Percentiles rank a stretch among this genome's conserved stretches.
Conservation (phyloP, 1,140 invertebrate genomes). For the Bombyx mori region ASM3026992v2 NC_085127.1:127001-127500, state of each 20-base stretch:
- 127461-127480: too few species aligned
- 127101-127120: conserved; percentile 20
- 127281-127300: conserved; percentile 30
- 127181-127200: conserved; percentile 3
- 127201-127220: conserved; percentile 13
- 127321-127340: conserved; percentile 34
- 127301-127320: conserved; percentile 37
- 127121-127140: conserved; percentile 22
- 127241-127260: conserved; percentile 58
- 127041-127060: conserved; percentile 56
- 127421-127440: too few species aligned
- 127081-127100: conserved; percentile 29
- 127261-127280: conserved; percentile 44
- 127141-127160: not conserved
- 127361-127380: not conserved
- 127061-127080: conserved; percentile 60
- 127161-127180: not conserved
- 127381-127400: too few species aligned
- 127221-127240: conserved; percentile 16
- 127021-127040: conserved; percentile 56
- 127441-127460: too few species aligned
- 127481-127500: too few species aligned
- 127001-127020: conserved; percentile 38
- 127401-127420: too few species aligned
- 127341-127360: conserved; percentile 28